phyloP scores from a whole-genome alignment of 1,140 invertebrate genomes.

The Drosophila pandora region DNA sequence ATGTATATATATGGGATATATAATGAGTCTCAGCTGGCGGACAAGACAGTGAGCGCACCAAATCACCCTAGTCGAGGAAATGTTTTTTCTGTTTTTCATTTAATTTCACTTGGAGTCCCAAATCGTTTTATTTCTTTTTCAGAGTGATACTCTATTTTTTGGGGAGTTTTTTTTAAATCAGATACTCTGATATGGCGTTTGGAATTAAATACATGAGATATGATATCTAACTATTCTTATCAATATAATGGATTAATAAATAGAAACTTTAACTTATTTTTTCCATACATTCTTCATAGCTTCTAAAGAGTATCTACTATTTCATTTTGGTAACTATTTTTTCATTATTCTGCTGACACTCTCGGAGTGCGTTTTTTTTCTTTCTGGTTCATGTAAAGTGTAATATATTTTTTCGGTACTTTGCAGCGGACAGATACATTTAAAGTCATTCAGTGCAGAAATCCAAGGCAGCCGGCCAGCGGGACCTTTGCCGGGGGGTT shows the following conservation, averaged over 20 bases:
- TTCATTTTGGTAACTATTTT: background rate
- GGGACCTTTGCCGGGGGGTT: slow-evolving; percentile 6
- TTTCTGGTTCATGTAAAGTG: slow-evolving; percentile 49
- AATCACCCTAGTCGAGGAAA: slow-evolving; percentile 53
- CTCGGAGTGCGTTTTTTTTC: slow-evolving; percentile 31
- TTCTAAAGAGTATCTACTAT: background rate
- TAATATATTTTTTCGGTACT: slow-evolving; percentile 65
- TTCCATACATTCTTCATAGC: background rate
- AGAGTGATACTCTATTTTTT: slow-evolving; percentile 6
- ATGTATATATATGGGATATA: slow-evolving; percentile 16
- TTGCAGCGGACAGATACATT: slow-evolving; percentile 71
- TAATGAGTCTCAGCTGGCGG: slow-evolving; percentile 45
- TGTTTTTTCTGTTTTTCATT: slow-evolving; percentile 54
- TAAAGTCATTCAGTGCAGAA: slow-evolving; percentile 79
- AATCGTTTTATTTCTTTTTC: slow-evolving; percentile 36
- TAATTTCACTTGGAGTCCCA: slow-evolving; percentile 55
- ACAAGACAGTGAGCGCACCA: slow-evolving; percentile 29
- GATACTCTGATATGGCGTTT: background rate
- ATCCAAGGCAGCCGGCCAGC: slow-evolving; percentile 2
- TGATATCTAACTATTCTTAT: too few species aligned
- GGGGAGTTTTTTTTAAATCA: background rate
- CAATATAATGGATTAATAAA: too few species aligned
- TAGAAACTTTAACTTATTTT: background rate
- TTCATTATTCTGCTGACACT: slow-evolving; percentile 5
- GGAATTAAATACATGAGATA: too few species aligned